Evolutionary conservation across 1,140 invertebrate species (phyloP), one percentile per base, ranked within the genome.

Genomic region (Colletes gigas): DNA sequence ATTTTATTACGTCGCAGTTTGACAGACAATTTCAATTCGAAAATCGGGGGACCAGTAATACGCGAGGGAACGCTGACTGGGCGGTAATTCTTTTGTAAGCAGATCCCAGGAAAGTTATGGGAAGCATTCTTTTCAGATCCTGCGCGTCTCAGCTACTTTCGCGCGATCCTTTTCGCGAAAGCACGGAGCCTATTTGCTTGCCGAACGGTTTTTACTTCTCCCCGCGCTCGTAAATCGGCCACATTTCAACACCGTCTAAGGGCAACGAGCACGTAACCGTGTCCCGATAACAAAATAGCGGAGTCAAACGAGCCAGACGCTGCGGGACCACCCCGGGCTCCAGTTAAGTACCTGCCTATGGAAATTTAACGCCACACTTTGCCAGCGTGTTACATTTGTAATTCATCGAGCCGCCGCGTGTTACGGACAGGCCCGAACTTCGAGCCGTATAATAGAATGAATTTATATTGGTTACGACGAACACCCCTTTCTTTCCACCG

Each of bases 311-410:
- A 80, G 77, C 62, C 44, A 82, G 59, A n/a, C 19, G 47, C 75
- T 73, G 75, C 39, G 62, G 70, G 74, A 60, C 52, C 60, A 68
- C 68, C 68, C 54, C n/a, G 54, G 17, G 41, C 66, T 77, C 62
- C 59, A 67, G 78, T 81, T 88, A 88, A 88, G 78, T 84, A 81
- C 70, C 73, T 84, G 79, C 65, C 84, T 88, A 88, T 88, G 86
- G 86, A 88, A 86, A 88, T 88, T 88, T 88, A 86, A 88, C 82
- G 76, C 52, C 71, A 84, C 79, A 84, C 82, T 87, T 86, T 72
- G 66, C 73, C 50, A 74, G 60, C 76, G 71, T 88, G 79, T 89
- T 89, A 87, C 83, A 89, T 89, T 85, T 84, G 87, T 85, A 89
- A 89, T 89, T 89, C 88, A 89, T 89, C 82, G 87, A 71, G 52